phyloP scores from a whole-genome alignment of 1,140 invertebrate species.

The Bombyx mori region ASM3026992v2 NC_085113.1:11024001-11024500 shows the following conservation, averaged over 20 bases:
- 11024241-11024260: slow-evolving; percentile 84
- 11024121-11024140: not conserved
- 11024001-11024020: no score
- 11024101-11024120: slow-evolving; percentile 4
- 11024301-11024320: slow-evolving; percentile 82
- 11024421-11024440: slow-evolving; percentile 84
- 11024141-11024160: slow-evolving; percentile 3
- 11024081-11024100: slow-evolving; percentile 11
- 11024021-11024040: no score
- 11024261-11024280: slow-evolving; percentile 87
- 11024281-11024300: slow-evolving; percentile 83
- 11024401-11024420: slow-evolving; percentile 93
- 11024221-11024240: slow-evolving; percentile 80
- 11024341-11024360: slow-evolving; percentile 85
- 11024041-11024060: no score
- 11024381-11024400: slow-evolving; percentile 76
- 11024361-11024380: slow-evolving; percentile 88
- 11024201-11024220: slow-evolving; percentile 77
- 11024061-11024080: no score
- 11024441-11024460: slow-evolving; percentile 85
- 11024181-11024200: slow-evolving; percentile 73
- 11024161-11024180: slow-evolving; percentile 83
- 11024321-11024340: slow-evolving; percentile 81
- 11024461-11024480: slow-evolving; percentile 92
- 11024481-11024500: slow-evolving; percentile 86